Conservation (phyloP, 2,797 vertebrate genomes). For the Myotis findleyi region DNA sequence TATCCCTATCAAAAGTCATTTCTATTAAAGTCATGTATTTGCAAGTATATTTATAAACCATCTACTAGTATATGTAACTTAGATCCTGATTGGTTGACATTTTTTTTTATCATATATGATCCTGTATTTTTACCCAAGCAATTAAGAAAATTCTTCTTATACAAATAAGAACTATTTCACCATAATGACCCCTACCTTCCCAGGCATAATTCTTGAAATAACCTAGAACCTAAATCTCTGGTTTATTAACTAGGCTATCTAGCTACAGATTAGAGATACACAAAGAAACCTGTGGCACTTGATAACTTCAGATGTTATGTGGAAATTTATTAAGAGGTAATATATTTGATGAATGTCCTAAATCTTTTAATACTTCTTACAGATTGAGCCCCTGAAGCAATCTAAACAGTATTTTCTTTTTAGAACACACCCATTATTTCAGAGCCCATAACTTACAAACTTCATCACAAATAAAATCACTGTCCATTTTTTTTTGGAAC, state of each 20-base stretch:
- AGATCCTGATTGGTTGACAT: not conserved
- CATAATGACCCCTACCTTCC: not conserved
- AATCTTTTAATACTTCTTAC: constrained; percentile 6
- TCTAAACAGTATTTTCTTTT: constrained; percentile 10
- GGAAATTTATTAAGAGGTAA: not conserved
- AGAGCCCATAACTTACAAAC: not conserved
- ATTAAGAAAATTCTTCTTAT: not conserved
- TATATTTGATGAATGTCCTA: constrained; percentile 9
- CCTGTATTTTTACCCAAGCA: not conserved
- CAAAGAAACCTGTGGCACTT: not conserved
- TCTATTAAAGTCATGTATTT: not conserved
- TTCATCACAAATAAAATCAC: constrained; percentile 10
- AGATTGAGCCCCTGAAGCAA: not conserved
- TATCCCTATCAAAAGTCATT: not conserved
- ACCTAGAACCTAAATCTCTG: not conserved
- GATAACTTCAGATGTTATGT: not conserved
- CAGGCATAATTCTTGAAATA: not conserved
- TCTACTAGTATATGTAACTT: not conserved
- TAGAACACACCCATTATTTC: not conserved
- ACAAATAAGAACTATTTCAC: not conserved
- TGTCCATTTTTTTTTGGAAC: not conserved
- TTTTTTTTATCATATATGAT: not conserved
- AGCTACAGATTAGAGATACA: not conserved
- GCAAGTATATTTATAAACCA: not conserved
- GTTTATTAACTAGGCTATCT: not conserved